Evolutionary conservation across 2,888 invertebrate species (phyloP).

Genomic region (Sinelater perroti): DNA sequence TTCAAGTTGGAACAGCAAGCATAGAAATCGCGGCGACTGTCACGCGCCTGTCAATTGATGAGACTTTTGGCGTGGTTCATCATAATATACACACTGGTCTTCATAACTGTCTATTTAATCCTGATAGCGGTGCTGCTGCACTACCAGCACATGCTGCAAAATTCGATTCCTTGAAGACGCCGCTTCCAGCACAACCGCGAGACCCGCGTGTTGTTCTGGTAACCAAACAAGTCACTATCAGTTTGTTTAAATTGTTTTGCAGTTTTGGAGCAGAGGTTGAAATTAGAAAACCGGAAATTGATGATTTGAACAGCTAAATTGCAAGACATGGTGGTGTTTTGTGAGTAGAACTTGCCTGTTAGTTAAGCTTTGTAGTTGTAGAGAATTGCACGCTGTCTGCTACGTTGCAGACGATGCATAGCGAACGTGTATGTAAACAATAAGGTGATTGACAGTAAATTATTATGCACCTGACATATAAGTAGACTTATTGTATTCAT

Average conservation of each 20-base stretch:
- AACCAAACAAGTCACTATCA: slow-evolving; percentile 51
- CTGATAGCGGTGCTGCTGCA: slow-evolving; percentile 24
- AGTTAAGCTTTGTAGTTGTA: neutral
- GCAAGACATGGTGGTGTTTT: slow-evolving; percentile 50
- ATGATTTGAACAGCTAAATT: slow-evolving; percentile 43
- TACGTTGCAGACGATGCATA: neutral
- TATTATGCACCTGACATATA: no score
- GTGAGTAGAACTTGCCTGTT: slow-evolving; percentile 44
- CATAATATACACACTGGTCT: slow-evolving; percentile 23
- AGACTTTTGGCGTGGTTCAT: slow-evolving; percentile 27
- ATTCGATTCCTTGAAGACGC: no score
- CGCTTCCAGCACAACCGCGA: no score
- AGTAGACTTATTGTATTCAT: no score
- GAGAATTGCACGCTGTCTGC: neutral
- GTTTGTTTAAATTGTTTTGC: slow-evolving; percentile 51
- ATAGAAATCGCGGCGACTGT: no score
- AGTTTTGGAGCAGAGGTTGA: slow-evolving; percentile 48
- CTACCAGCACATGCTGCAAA: slow-evolving; percentile 13
- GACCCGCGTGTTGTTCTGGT: slow-evolving; percentile 48
- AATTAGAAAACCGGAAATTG: slow-evolving; percentile 47
- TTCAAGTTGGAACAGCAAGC: no score
- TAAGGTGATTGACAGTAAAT: no score
- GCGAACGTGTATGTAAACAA: no score
- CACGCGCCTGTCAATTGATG: slow-evolving; percentile 22
- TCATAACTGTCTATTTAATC: slow-evolving; percentile 19